Base-by-base conservation (phyloP, 1,140 invertebrate species). In the Chymomyza costata region DNA sequence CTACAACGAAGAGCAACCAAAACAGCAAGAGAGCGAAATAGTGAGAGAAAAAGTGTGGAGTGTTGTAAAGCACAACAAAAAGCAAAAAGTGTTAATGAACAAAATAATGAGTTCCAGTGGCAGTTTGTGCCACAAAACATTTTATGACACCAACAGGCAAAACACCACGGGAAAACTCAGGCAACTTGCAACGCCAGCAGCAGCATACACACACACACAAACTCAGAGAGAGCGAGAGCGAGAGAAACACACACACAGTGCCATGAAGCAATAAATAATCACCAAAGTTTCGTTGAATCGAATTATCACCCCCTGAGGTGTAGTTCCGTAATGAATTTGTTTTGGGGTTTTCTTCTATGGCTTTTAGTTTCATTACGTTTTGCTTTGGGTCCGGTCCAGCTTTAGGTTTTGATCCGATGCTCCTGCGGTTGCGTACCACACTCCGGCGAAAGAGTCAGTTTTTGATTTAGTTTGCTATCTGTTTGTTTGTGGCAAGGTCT, bases 261-360 rank as follows among this genome's bases (percentile, higher is more conserved):
- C 69, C 46, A 73, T 80, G 73, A 65, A 68, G 73, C 73, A 80
- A 80, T 80, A 80, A 81, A 80, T 80, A 81, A 80, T 80, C 73
- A 80, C 74, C 53, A 80, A 80, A 80, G 73, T 80, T 80, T 81
- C 65, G 74, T 56, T 80, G 73, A 80, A 80, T 80, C 73, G 73
- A 80, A 80, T 80, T 80, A 80, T 80, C 74, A 81, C 73, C 73
- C 73, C 73, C 73, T 65, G 60, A 80, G 73, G 73, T 80, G 73
- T 71, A 80, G 73, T 80, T 81, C 67, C 60, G 64, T 80, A 80
- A 80, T 80, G 74, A 80, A 80, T 80, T 80, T 80, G 73, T 80
- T 80, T 80, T 73, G 65, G 68, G 74, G 73, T 55, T 71, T 80
- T 68, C 58, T 64, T 63, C 49, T 44, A 28, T 63, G 54, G 57